These are phyloP conservation scores for Melospiza melodia DNA, from an alignment of 2,113 vertebrate genomes.

Conservation along the genomic window DNA sequence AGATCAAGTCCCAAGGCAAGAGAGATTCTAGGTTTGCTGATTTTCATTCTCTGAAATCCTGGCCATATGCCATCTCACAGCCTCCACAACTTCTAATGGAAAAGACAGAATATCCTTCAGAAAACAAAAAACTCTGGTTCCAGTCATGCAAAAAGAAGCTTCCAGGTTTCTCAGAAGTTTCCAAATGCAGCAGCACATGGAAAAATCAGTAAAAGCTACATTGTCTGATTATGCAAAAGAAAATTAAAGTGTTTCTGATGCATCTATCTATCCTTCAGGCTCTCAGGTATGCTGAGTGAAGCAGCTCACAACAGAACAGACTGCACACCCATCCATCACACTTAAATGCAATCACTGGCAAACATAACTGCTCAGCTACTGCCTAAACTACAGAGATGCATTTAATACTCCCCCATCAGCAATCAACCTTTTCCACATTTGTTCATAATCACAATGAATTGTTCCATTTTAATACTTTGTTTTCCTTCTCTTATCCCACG, in stretches of 20 bases:
- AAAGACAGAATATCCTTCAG: neutral
- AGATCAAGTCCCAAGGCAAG: neutral
- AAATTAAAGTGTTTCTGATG: conserved; percentile 32
- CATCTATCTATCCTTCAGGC: neutral
- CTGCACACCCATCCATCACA: conserved; percentile 48
- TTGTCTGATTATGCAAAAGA: conserved; percentile 32
- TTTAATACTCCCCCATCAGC: conserved; percentile 69
- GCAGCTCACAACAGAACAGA: conserved; percentile 15
- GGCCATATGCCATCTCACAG: neutral
- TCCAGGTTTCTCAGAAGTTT: neutral
- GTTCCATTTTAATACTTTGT: conserved; percentile 64
- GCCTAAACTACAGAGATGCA: conserved; percentile 7
- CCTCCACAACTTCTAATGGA: neutral
- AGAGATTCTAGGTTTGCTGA: neutral
- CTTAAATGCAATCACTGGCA: conserved; percentile 65
- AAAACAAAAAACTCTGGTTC: neutral
- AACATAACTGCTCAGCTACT: conserved; percentile 24
- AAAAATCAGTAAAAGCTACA: neutral
- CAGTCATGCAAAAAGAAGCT: neutral
- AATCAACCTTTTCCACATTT: conserved; percentile 70
- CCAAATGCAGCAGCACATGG: neutral
- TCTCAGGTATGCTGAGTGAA: conserved; percentile 2
- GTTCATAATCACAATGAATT: conserved; percentile 62
- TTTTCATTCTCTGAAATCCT: neutral
- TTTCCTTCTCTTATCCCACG: conserved; percentile 44